Conservation (phyloP, 2,797 vertebrate genomes). For the Hapalemur alaotrensis region DNA sequence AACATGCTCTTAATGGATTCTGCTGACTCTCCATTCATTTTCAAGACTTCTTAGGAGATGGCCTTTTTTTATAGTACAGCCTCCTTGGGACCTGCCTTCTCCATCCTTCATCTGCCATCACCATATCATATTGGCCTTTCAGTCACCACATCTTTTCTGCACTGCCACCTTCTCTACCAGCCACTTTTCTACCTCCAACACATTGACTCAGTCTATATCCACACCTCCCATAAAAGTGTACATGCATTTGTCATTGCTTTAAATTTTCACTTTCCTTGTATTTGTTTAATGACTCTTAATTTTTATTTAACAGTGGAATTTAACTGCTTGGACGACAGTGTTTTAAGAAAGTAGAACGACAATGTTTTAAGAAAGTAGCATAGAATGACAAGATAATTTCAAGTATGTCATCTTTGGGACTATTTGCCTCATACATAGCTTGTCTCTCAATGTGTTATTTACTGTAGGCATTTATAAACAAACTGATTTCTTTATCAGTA, state of each 20-base stretch:
- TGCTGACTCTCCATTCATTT: constrained; percentile 41
- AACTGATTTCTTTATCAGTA: background rate
- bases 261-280: background rate
- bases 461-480: background rate
- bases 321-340: background rate
- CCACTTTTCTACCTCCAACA: background rate
- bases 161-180: background rate
- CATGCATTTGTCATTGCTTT: background rate
- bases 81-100: background rate
- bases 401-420: background rate
- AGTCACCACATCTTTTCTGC: background rate
- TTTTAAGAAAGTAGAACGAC: background rate
- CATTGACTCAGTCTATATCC: background rate
- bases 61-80: background rate
- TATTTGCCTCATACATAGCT: background rate
- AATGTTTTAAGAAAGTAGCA: background rate
- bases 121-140: background rate
- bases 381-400: background rate
- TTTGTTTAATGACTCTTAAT: background rate
- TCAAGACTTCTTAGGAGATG: constrained; percentile 12
- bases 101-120: background rate
- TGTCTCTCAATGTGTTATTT: background rate
- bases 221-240: background rate
- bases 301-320: background rate
- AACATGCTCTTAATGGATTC: constrained; percentile 35